Evolutionary conservation across 2,888 invertebrate genomes (phyloP), one percentile per base, ranked within the genome.

Genomic region (Agrotis clavis): DNA sequence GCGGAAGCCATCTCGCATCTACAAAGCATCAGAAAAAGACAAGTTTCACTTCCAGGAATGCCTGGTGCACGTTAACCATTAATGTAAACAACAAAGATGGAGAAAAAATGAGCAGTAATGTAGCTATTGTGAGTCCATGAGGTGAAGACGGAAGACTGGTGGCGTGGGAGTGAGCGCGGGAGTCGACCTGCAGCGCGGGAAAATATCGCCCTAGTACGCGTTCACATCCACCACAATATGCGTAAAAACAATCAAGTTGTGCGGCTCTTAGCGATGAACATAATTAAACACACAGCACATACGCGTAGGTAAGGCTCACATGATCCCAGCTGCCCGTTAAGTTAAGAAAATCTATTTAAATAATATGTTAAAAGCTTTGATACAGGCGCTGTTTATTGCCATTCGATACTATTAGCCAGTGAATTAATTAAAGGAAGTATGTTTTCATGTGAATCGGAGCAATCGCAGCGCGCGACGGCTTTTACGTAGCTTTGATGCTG

Each of bases 1-100:
- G 84, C 94, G 94, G 94, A 95, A 95, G 92, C 90, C 82, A 90
- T 90, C 89, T 90, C 81, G 90, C 83, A 91, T 92, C 92, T 90
- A 90, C 85, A 92, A 91, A 90, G 89, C 87, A 85, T 84, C 85
- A 92, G 89, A 94, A 93, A 93, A 92, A 94, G 87, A 88, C 83
- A 90, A 90, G 93, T 93, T 92, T 93, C 91, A 88, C 91, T 95
- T 94, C 95, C 92, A 94, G 93, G 95, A 94, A 95, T 90, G 88
- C 87, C 90, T 88, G 90, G 87, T 89, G 90, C 89, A 89, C 90
- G 88, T 86, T 91, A 91, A 92, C 90, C 87, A 92, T 91, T 92
- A 91, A 92, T 90, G 91, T 90, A 92, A 91, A 91, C 90, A 93
- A 93, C 92, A 91, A 91, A 92, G 91, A 87, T 89, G 88, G 81